Base-by-base conservation (phyloP, 2,113 vertebrate species). In the Gulo gulo region DNA sequence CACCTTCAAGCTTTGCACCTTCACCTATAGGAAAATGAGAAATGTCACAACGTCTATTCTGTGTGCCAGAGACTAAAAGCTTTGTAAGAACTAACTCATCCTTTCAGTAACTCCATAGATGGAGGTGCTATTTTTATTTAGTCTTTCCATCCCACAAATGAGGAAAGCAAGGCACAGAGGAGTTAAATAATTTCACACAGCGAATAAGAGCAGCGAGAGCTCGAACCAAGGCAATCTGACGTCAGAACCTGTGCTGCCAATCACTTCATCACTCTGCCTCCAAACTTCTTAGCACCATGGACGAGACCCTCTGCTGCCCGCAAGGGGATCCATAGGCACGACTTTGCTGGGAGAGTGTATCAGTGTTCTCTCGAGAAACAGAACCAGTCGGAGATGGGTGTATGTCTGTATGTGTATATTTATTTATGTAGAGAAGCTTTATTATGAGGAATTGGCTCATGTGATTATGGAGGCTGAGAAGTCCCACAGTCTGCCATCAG, bases 91-190 rank as follows among this genome's bases (percentile, higher is more conserved):
- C 63, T 36, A 92, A 36, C 24, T 26, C 9, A 42, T 45, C 95
- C 74, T 59, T 84, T 94, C 18, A 84, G 34, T 20, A 80, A 80
- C 42, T 23, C 24, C 61, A 29, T 88, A 29, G 23, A 81, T 80
- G 20, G 34, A 18, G 16, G 21, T 20, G 23, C 55, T 61, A 14
- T 10, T 81, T 93, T 92, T 92, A 16, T 74, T 73, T 36, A 85
- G 18, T 29, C 21, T 39, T 4, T 6, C 16, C 34, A 74, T 88
- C 13, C 79, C 93, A 16, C 26, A 65, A 47, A 52, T 29, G 69
- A 84, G 34, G 20, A 94, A 80, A 95, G 55, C 36, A 88, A 96
- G 61, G 15, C 24, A 65, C 14, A 61, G 55, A 34, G 69, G 59
- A 91, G 39, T 24, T 26, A 88, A 80, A 12, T 15, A 63, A 47